Percentiles rank a stretch among this genome's conserved stretches.
phyloP scores from a whole-genome alignment of 1,140 invertebrate genomes.

The Halotydeus destructor region DNA sequence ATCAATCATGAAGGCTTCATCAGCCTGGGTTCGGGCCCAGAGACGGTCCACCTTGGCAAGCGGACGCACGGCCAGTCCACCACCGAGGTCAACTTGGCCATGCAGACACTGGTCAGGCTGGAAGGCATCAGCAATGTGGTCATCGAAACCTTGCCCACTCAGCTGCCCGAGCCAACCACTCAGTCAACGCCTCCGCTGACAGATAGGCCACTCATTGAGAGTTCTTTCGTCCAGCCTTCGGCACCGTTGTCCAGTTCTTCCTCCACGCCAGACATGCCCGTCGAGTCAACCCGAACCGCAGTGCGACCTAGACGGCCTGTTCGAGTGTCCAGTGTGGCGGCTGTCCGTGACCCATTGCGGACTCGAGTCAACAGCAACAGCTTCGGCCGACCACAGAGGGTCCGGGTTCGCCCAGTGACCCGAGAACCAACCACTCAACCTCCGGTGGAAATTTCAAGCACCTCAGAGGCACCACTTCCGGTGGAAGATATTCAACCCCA shows the following conservation, averaged over 20 bases:
- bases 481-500: too few relatives aligned
- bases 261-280: too few relatives aligned
- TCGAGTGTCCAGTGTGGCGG: slow-evolving; percentile 1
- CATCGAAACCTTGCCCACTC: slow-evolving; percentile 23
- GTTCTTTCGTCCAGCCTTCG: not conserved
- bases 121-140: slow-evolving; percentile 17
- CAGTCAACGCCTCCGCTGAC: not conserved
- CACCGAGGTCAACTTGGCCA: slow-evolving; percentile 22
- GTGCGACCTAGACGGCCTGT: slow-evolving; percentile 4
- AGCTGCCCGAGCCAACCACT: not conserved
- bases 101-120: slow-evolving; percentile 20
- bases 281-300: not conserved
- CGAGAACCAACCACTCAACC: too few relatives aligned
- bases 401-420: not conserved
- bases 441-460: too few relatives aligned
- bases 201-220: not conserved
- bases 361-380: not conserved
- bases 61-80: slow-evolving; percentile 20
- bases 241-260: not conserved
- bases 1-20: slow-evolving; percentile 19
- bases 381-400: not conserved
- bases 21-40: slow-evolving; percentile 16
- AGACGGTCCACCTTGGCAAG: slow-evolving; percentile 20
- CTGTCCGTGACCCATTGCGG: not conserved
- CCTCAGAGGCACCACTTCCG: too few relatives aligned